phyloP scores from a whole-genome alignment of 2,113 vertebrate species.

The Ctenodactylus gundi region DNA sequence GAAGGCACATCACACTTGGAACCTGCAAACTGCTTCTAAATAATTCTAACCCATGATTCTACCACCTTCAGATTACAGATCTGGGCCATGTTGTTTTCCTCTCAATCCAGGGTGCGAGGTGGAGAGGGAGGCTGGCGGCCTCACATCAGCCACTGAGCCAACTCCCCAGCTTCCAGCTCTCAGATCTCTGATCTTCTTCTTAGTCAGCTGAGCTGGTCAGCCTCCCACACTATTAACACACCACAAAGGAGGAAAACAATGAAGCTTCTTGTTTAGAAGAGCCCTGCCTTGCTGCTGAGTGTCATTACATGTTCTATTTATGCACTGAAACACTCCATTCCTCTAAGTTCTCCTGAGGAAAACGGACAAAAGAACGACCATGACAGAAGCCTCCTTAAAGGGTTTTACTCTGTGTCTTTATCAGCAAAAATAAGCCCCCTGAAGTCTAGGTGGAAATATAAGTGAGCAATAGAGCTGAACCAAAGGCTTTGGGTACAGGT shows the following conservation, averaged over 20 bases:
- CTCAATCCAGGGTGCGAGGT: background rate
- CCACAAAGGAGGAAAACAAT: constrained; percentile 28
- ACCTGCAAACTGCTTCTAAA: background rate
- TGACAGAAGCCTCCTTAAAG: background rate
- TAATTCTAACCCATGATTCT: background rate
- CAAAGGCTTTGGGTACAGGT: background rate
- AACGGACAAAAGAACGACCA: background rate
- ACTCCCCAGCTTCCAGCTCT: background rate
- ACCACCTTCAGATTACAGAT: background rate
- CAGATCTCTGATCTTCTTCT: constrained; percentile 36
- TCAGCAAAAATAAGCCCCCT: background rate
- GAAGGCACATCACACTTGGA: background rate
- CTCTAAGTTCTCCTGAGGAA: background rate
- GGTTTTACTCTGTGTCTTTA: background rate
- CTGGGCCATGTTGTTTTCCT: background rate
- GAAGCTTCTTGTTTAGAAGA: constrained; percentile 43
- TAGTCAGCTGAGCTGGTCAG: constrained; percentile 44
- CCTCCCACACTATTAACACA: constrained; percentile 23
- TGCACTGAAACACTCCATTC: constrained; percentile 9
- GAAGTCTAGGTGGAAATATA: background rate
- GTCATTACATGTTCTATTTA: background rate
- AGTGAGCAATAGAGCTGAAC: background rate
- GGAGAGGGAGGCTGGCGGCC: background rate
- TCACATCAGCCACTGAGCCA: constrained; percentile 32
- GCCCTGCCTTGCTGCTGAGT: background rate